Evolutionary conservation across 2,888 invertebrate genomes (phyloP), one percentile per base, ranked within the genome.

Genomic region (Acleris sparsana): DNA sequence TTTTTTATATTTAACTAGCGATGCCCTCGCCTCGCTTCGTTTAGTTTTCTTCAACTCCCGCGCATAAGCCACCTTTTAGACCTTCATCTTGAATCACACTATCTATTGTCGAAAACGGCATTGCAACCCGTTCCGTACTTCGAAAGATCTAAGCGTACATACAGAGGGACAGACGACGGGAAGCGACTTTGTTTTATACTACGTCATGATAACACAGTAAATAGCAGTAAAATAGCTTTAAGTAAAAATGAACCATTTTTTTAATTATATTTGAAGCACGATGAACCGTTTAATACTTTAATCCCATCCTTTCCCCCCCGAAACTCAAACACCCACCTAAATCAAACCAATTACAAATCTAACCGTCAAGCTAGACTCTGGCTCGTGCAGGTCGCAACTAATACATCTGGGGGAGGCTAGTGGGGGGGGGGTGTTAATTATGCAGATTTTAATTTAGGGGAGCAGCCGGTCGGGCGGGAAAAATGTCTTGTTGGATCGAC

Each of bases 381-480:
- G 52, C 57, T 57, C 63, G 64, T 63, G 63, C 57, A 66, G 64
- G 68, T 67, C 69, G 64, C 70, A 70, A 71, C 68, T 70, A 70
- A 70, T 70, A 70, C 71, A 67, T 63, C 65, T 53, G 62, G 69
- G 67, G 63, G 62, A 62, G 29, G 65, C 33, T 59, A 63, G 63
- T 62, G 53, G 68, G 48, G 63, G 48, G 63, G 43, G 58, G 55
- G 48, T 51, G 71, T 74, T 73, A 74, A 74, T 74, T 74, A 74
- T 74, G 72, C 73, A 74, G 71, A 71, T 74, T 74, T 74, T 74
- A 74, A 74, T 74, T 74, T 74, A 73, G 67, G 59, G 68, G 69
- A 67, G 64, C 53, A 17, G 62, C 62, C 68, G 57, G 53, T 55
- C 60, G 53, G 22, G 39, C 53, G 67, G 69, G 67, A 70, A 72